These are phyloP conservation scores for Parthenolecanium corni DNA, from an alignment of 2,888 invertebrate genomes.

Conservation along the genomic window DNA sequence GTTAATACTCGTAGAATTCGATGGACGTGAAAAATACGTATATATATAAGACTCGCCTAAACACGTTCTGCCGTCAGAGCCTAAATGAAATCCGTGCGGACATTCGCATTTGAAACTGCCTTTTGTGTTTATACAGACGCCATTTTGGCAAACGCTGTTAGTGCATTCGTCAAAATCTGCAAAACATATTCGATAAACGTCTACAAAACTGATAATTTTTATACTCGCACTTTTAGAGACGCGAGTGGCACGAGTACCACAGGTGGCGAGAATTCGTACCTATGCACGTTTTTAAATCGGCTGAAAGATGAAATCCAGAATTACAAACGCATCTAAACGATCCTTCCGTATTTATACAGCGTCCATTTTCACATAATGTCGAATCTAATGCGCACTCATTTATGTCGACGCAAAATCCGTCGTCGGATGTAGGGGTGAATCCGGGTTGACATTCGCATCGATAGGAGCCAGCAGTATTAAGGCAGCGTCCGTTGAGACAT, in stretches of 20 bases:
- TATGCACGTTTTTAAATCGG: constrained; percentile 52
- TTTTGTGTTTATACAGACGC: constrained; percentile 54
- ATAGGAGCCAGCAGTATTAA: constrained; percentile 67
- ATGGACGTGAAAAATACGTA: background rate
- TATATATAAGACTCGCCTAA: constrained; percentile 44
- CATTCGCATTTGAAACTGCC: constrained; percentile 62
- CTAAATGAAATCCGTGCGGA: constrained; percentile 52
- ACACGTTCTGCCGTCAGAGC: constrained; percentile 67
- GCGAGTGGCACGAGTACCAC: background rate
- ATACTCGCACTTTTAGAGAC: background rate
- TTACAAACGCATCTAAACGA: constrained; percentile 57
- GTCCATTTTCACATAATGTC: constrained; percentile 49
- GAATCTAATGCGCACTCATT: constrained; percentile 47
- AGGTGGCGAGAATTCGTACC: constrained; percentile 38
- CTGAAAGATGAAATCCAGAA: constrained; percentile 51
- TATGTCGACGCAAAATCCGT: constrained; percentile 52
- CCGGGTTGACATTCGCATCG: constrained; percentile 69
- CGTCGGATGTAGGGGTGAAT: constrained; percentile 59
- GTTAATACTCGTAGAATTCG: background rate
- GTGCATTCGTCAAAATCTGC: constrained; percentile 59
- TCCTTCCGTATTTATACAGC: constrained; percentile 59
- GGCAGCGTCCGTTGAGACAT: constrained; percentile 66
- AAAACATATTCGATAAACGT: constrained; percentile 8
- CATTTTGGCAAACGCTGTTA: constrained; percentile 51
- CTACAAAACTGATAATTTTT: background rate